A percentile compares a stretch with the other conserved stretches of the same genome.
Evolutionary conservation across 2,888 invertebrate species (phyloP).

Genomic region (Coremacera marginata): DNA sequence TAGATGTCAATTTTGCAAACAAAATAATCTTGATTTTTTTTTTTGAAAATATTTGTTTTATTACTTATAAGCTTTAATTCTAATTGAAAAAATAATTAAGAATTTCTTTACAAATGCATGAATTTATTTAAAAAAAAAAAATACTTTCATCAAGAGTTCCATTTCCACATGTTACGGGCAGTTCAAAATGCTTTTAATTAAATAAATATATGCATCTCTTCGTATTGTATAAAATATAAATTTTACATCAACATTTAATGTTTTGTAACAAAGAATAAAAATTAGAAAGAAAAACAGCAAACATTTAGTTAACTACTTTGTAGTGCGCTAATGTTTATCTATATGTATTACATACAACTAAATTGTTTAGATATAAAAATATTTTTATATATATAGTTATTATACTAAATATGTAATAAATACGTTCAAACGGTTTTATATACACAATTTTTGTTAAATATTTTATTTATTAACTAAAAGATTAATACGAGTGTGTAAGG

Average conservation of each 20-base stretch:
- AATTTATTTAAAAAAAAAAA: not conserved
- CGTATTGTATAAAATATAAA: slow-evolving; percentile 29
- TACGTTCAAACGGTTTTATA: too few species aligned
- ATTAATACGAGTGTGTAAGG: too few species aligned
- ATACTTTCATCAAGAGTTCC: not conserved
- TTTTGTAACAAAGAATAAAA: not conserved
- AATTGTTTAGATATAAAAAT: slow-evolving; percentile 25
- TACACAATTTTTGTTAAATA: too few species aligned
- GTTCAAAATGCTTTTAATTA: not conserved
- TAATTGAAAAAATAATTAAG: slow-evolving; percentile 10
- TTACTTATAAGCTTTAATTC: slow-evolving; percentile 2
- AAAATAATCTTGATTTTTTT: not conserved
- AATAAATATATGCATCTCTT: not conserved
- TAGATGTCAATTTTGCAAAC: too few species aligned
- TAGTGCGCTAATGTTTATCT: slow-evolving; percentile 16
- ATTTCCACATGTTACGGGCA: not conserved
- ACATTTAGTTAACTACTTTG: slow-evolving; percentile 30
- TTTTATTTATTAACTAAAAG: too few species aligned
- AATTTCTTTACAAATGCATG: not conserved
- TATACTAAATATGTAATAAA: not conserved
- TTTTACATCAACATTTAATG: not conserved
- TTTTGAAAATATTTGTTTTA: slow-evolving; percentile 17
- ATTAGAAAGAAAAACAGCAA: slow-evolving; percentile 12
- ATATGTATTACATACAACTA: slow-evolving; percentile 11
- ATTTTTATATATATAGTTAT: not conserved